Evolutionary conservation across 1,140 invertebrate species (phyloP), one percentile per base, ranked within the genome.

Genomic region (Rhopalosiphum padi): DNA sequence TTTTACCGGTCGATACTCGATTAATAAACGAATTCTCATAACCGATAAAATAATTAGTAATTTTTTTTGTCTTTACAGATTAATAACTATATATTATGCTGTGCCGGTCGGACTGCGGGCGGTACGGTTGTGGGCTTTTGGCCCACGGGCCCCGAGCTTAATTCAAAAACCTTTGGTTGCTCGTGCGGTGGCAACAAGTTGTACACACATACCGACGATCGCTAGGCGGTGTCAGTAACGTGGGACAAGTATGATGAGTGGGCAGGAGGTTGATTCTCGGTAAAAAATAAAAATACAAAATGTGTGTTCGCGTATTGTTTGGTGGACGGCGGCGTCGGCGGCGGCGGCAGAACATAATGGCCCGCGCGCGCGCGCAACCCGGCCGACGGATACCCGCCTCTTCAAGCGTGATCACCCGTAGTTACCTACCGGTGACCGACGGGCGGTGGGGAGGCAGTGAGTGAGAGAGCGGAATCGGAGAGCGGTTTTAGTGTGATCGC

Each of bases 221-320:
- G 60, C 23, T 0, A 15, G 30, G 11, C 60, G 25, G 60, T 77
- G 60, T 77, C 30, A 77, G n/a, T 18, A 77, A 77, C 60, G 15
- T 35, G 60, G 60, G 60, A 77, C 30, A 60, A 30, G 55, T 15
- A 18, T 35, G 30, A 77, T 18, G 60, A 77, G 60, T 77, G 60
- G 60, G 60, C 60, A 77, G 60, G 60, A 77, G 60, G 30, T n/a
- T 30, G 15, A n/a, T 77, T 77, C 60, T 77, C 60, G 4, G 60
- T 77, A 77, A 77, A 77, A 77, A 77, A n/a, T 77, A 77, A 77
- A 77, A 77, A 77, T 77, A 77, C 60, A 77, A 77, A n/a, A 30
- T 77, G 60, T 68, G 30, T 18, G 60, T 77, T 77, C 60, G n/a
- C n/a, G 60, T 77, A 77, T 77, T 77, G 60, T 77, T 60, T 77